These are phyloP conservation scores for Aporophyla lueneburgensis DNA, from an alignment of 2,888 invertebrate species.

Conservation along the genomic window DNA sequence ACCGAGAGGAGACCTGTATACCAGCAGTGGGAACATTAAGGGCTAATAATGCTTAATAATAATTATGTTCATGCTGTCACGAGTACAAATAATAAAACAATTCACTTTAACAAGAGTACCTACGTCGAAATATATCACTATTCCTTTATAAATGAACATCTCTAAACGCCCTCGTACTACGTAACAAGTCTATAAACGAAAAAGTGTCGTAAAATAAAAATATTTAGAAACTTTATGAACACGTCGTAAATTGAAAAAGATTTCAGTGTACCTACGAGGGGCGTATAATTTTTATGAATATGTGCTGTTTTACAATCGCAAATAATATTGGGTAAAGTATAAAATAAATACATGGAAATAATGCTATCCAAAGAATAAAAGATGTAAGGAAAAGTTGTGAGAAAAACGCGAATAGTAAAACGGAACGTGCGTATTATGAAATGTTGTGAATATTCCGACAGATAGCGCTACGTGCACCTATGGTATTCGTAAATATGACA, in stretches of 20 bases:
- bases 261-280: slow-evolving; percentile 54
- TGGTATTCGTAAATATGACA: background rate
- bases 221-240: slow-evolving; percentile 63
- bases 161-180: slow-evolving; percentile 35
- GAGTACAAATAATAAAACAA: background rate
- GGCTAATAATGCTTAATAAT: background rate
- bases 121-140: slow-evolving; percentile 3
- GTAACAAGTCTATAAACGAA: slow-evolving; percentile 57
- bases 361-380: background rate
- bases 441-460: slow-evolving; percentile 27
- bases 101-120: background rate
- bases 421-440: slow-evolving; percentile 10
- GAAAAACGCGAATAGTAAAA: slow-evolving; percentile 6
- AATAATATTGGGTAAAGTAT: slow-evolving; percentile 41
- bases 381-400: background rate
- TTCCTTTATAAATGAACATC: slow-evolving; percentile 15
- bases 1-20: no score
- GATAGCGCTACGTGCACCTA: slow-evolving; percentile 15
- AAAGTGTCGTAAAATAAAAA: slow-evolving; percentile 60
- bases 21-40: no score
- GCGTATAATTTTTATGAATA: slow-evolving; percentile 55
- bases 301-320: slow-evolving; percentile 46
- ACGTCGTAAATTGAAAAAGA: slow-evolving; percentile 67
- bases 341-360: slow-evolving; percentile 22
- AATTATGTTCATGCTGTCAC: background rate